Base-by-base conservation (phyloP, 1,140 invertebrate species). In the Myzus persicae region DNA sequence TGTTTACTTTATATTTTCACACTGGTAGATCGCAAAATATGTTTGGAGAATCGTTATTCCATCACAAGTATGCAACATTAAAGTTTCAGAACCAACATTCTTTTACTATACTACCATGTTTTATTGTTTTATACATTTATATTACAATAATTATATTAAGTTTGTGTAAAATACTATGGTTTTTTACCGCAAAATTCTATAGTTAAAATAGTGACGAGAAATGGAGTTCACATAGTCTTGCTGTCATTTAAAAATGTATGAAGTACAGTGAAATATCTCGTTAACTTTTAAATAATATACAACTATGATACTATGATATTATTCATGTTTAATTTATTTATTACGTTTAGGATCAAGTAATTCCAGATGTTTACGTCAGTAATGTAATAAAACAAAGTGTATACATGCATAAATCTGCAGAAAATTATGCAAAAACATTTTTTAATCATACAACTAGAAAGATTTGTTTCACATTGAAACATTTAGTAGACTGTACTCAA, bases 391-490 rank as follows among this genome's bases (percentile, higher is more conserved):
- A 97, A 81, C 98, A 98, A 94, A 97, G 98, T 26, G 97, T 99
- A 0, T 96, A 98, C 95, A 97, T 98, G 1, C 98, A 99, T 94
- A 96, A 96, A 93, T 96, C 96, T 1, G 96, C 98, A 22, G 96
- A 96, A 36, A 94, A 96, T 0, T 98, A 98, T 95, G 97, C 97
- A 0, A 94, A 94, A 36, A 96, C 97, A 92, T 98, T 97, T 94
- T 95, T 96, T 22, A 94, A 96, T 31, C 97, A 97, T 92, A 95
- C 98, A 20, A 95, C 97, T 54, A 95, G 98, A 81, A 97, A 96
- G 94, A 98, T 98, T 95, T 98, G 97, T 94, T 97, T 98, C 4
- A 98, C 98, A 4, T 98, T 98, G 1, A 98, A 98, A 94, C 98
- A 99, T 94, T 99, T 98, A 94, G 95, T 99, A 93, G 98, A 98